These are phyloP conservation scores for Aphelenchoides fujianensis DNA, from an alignment of 1,140 invertebrate genomes.

Conservation along the genomic window DNA sequence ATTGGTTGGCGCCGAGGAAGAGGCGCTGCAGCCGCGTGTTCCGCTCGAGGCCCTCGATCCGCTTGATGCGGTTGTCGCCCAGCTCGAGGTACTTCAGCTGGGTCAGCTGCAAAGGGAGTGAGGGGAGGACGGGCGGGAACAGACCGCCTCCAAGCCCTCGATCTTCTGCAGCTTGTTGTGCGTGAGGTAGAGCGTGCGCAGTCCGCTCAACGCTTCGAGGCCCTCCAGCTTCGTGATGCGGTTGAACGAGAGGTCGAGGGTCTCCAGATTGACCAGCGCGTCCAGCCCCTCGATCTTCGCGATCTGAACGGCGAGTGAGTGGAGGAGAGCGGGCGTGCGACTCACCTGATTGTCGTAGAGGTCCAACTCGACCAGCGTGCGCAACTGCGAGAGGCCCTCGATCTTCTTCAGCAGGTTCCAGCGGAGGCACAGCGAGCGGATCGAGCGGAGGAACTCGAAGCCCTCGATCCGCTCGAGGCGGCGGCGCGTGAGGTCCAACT, in stretches of 20 bases:
- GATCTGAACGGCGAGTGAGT: constrained; percentile 39
- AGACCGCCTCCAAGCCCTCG: constrained; percentile 75
- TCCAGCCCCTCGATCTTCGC: constrained; percentile 83
- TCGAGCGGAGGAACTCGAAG: constrained; percentile 41
- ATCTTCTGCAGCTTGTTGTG: constrained; percentile 89
- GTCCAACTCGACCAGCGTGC: constrained; percentile 77
- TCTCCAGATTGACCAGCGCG: constrained; percentile 81
- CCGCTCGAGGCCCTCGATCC: constrained; percentile 34
- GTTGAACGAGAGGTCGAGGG: constrained; percentile 94
- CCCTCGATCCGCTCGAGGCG: constrained; percentile 36
- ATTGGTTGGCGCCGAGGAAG: constrained; percentile 90
- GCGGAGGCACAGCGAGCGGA: constrained; percentile 43
- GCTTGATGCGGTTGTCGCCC: constrained; percentile 78
- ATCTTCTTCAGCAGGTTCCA: constrained; percentile 55
- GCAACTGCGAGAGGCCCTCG: constrained; percentile 61
- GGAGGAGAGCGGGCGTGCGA: not conserved
- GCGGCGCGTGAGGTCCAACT: too few relatives aligned
- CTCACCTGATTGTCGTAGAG: constrained; percentile 91
- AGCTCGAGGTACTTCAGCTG: constrained; percentile 69
- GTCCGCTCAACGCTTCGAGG: constrained; percentile 74
- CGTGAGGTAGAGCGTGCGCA: constrained; percentile 83
- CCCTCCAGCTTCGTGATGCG: constrained; percentile 84
- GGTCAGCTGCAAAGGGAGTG: constrained; percentile 66
- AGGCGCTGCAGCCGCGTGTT: constrained; percentile 69
- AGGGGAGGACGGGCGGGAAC: constrained; percentile 10